Evolutionary conservation across 2,888 invertebrate genomes (phyloP).

Genomic region (Zygothrica quintamaculata): DNA sequence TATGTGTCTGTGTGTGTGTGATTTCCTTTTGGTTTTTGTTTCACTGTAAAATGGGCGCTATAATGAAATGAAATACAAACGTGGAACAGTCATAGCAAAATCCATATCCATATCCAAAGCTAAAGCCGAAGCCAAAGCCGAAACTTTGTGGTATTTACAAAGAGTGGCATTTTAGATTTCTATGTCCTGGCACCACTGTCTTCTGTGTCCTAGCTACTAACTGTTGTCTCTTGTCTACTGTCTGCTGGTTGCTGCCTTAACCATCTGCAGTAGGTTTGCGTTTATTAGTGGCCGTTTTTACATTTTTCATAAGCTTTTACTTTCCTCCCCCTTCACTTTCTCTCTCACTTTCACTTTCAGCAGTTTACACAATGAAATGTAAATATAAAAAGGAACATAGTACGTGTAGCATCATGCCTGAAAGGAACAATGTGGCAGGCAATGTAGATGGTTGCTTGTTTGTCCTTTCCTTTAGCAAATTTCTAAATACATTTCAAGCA

Average conservation of each 20-base stretch:
- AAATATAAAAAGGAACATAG: conserved; percentile 60
- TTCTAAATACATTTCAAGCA: conserved; percentile 37
- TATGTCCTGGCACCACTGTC: background rate
- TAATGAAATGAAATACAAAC: conserved; percentile 60
- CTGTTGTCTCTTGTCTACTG: conserved; percentile 1
- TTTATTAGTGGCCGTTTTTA: conserved; percentile 13
- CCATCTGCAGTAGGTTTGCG: conserved; percentile 11
- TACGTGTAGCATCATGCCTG: conserved; percentile 34
- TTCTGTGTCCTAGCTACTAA: too few relatives aligned
- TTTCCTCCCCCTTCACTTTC: too few relatives aligned
- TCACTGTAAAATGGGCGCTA: conserved; percentile 34
- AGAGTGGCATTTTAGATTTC: conserved; percentile 34
- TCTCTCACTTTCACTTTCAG: conserved; percentile 40
- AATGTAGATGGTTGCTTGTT: conserved; percentile 30
- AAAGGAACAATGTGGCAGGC: conserved; percentile 33
- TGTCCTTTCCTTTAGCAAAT: conserved; percentile 37
- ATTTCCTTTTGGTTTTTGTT: conserved; percentile 21
- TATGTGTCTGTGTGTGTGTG: conserved; percentile 36
- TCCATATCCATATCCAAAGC: too few relatives aligned
- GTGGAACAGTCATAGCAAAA: conserved; percentile 15
- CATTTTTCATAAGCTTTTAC: conserved; percentile 48
- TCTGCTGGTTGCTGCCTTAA: background rate
- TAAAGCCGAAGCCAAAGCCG: too few relatives aligned
- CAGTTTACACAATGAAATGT: conserved; percentile 62
- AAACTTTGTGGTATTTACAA: conserved; percentile 56